Base-by-base conservation (phyloP, 2,113 vertebrate genomes). In the Tretioscincus oriximinensis region DNA sequence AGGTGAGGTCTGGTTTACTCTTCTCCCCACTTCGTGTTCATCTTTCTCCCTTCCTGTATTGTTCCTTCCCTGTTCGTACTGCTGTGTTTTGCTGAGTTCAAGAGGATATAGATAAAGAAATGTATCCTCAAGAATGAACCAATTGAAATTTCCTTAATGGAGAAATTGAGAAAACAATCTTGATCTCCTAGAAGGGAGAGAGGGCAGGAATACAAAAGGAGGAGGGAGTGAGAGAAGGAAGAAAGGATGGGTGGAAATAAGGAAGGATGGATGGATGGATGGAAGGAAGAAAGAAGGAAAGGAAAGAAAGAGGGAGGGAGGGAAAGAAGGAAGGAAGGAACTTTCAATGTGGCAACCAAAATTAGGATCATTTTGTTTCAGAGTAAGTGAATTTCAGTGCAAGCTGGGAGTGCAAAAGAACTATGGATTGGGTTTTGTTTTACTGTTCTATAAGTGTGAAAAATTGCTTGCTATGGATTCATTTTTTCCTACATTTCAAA, bases 371-470 rank as follows among this genome's bases (percentile, higher is more conserved):
- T 41, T 41, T 58, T 58, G 89, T 92, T 76, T 67, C 79, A 61
- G 76, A 77, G 72, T 76, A 91, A 92, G 73, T 88, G 31, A 90
- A 91, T 94, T 94, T 93, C 87, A 88, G 82, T 90, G 81, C 86
- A 90, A n/a, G 80, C 76, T 90, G 12, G 69, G 22, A 45, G 87
- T 81, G 89, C 58, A 90, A 84, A 90, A 91, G 84, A 84, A 90
- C 60, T 91, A 85, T 77, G 81, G 81, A 93, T 90, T 29, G 54
- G 77, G 79, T 93, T 90, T 83, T 86, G 11, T 78, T 85, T 85
- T 58, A 70, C 60, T 85, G 90, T 81, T 78, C 84, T 84, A 81
- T 91, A 67, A 90, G 75, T 92, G 85, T 93, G 85, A 93, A 94
- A 87, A 28, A 93, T 92, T 45, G 1, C 49, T 92, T 90, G 84